Percentiles rank a stretch among this genome's conserved stretches.
These are phyloP conservation scores for Physella acuta DNA, from an alignment of 1,140 invertebrate genomes.

Conservation along the genomic window DNA sequence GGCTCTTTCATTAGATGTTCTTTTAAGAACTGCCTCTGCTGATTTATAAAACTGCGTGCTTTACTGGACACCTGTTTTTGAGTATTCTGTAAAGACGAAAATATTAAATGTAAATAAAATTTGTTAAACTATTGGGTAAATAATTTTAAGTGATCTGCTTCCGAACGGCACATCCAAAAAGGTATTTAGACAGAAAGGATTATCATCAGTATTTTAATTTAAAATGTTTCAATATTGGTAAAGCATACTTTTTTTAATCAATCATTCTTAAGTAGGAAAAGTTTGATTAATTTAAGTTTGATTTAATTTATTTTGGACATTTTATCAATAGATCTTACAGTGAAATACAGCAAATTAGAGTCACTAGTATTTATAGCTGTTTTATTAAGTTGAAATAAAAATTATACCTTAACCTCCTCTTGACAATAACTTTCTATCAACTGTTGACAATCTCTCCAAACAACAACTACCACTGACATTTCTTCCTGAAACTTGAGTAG, in stretches of 20 bases:
- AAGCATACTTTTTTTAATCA: no score
- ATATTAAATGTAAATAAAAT: background rate
- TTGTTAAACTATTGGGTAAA: background rate
- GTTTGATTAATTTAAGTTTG: no score
- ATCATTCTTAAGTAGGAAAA: no score
- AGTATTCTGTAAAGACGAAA: slow-evolving; percentile 14
- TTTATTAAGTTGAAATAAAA: no score
- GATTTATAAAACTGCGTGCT: slow-evolving; percentile 8
- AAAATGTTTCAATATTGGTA: no score
- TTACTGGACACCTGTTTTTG: slow-evolving; percentile 13
- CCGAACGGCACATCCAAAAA: background rate
- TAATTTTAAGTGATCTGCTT: background rate
- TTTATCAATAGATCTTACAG: no score
- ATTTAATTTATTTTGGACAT: no score
- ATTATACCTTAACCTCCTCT: slow-evolving; percentile 53
- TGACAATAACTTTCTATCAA: slow-evolving; percentile 67
- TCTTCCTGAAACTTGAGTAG: slow-evolving; percentile 69
- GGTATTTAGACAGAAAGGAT: no score
- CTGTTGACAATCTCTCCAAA: slow-evolving; percentile 67
- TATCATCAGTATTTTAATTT: no score
- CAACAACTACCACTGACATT: slow-evolving; percentile 66
- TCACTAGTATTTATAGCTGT: no score
- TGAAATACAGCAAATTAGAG: no score
- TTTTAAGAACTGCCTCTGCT: slow-evolving; percentile 13
- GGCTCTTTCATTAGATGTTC: slow-evolving; percentile 16